Evolutionary conservation across 2,113 vertebrate species (phyloP).

Genomic region (Micromys minutus): DNA sequence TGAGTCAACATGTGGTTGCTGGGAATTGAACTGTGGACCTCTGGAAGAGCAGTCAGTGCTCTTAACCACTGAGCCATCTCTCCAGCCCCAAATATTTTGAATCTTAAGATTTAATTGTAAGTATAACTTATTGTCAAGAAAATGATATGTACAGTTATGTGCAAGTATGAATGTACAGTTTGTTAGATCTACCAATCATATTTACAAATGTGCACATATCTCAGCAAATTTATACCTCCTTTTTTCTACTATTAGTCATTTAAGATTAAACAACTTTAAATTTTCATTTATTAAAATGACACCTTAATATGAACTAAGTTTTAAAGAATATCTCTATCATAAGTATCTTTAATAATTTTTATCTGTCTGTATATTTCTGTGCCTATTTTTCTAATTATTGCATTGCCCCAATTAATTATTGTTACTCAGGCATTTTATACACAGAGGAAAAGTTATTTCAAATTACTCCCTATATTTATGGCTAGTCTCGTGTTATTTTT

Average conservation of each 20-base stretch:
- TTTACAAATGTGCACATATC: background rate
- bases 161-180: background rate
- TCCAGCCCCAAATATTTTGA: no score
- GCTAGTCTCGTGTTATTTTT: background rate
- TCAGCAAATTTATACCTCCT: background rate
- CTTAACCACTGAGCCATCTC: no score
- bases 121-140: background rate
- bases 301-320: background rate
- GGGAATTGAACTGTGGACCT: no score
- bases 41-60: no score
- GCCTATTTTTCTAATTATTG: background rate
- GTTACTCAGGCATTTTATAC: background rate
- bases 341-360: background rate
- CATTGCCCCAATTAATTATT: background rate
- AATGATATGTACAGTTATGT: no score
- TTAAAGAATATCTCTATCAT: background rate
- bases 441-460: background rate
- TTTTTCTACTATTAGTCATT: background rate
- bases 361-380: background rate
- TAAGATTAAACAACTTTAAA: background rate
- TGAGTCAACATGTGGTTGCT: no score
- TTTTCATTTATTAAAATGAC: background rate
- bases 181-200: background rate
- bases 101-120: conserved; percentile 10
- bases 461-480: background rate